A percentile compares a stretch with the other conserved stretches of the same genome.
Conservation (phyloP, 2,113 vertebrate genomes). For the Arvicanthis niloticus region DNA sequence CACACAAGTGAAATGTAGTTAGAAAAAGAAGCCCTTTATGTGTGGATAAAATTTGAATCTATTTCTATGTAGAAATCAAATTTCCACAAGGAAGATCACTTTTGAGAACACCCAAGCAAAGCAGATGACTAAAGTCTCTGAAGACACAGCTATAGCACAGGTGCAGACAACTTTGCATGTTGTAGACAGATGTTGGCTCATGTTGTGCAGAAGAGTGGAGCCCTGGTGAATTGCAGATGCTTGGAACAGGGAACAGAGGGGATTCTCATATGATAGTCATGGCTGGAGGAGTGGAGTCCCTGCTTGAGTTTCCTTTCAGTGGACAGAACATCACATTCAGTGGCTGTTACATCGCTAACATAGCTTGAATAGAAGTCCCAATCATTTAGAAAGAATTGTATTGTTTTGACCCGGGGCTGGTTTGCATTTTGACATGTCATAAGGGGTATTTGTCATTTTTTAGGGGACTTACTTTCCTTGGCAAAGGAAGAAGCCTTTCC, state of each 20-base stretch:
- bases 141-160: background rate
- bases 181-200: background rate
- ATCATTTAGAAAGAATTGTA: background rate
- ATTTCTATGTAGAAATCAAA: background rate
- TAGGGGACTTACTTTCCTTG: background rate
- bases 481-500: background rate
- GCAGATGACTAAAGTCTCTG: background rate
- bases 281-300: background rate
- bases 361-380: background rate
- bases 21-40: background rate
- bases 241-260: background rate
- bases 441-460: slow-evolving; percentile 52
- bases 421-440: slow-evolving; percentile 50
- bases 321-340: background rate
- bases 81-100: background rate
- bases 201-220: background rate
- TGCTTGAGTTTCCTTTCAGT: background rate
- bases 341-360: background rate
- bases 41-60: background rate
- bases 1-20: background rate
- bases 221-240: too few species aligned
- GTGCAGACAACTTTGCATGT: background rate
- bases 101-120: background rate
- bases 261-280: background rate
- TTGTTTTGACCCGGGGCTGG: background rate